A percentile compares a stretch with the other conserved stretches of the same genome.
These are phyloP conservation scores for Callosobruchus maculatus DNA, from an alignment of 2,888 invertebrate species.

Conservation along the genomic window DNA sequence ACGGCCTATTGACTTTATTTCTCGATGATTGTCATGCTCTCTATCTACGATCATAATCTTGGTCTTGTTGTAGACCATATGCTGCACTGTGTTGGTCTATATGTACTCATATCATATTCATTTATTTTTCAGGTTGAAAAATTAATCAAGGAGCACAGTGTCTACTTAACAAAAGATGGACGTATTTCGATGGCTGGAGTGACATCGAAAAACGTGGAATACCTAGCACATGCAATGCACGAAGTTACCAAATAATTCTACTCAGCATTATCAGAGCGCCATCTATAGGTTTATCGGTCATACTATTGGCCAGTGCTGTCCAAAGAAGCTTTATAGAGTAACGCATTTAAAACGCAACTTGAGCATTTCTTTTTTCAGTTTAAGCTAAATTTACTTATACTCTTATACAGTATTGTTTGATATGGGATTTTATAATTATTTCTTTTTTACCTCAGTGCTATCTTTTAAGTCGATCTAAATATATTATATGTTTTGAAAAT, in stretches of 20 bases:
- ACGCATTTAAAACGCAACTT: not conserved
- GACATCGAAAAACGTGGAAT: constrained; percentile 89
- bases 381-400: not conserved
- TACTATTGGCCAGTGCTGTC: not conserved
- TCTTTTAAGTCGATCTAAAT: not conserved
- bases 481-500: not conserved
- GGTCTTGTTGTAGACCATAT: too few relatives aligned
- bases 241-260: constrained; percentile 72
- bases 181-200: constrained; percentile 98
- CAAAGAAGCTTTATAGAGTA: not conserved
- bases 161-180: constrained; percentile 96
- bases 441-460: not conserved
- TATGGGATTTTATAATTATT: not conserved
- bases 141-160: constrained; percentile 84
- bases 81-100: too few relatives aligned
- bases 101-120: constrained; percentile 1
- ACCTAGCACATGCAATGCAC: constrained; percentile 91
- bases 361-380: not conserved
- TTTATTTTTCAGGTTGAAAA: constrained; percentile 67
- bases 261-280: not conserved
- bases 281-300: not conserved
- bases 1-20: too few relatives aligned
- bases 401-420: not conserved
- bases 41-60: too few relatives aligned
- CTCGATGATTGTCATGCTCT: too few relatives aligned